These are phyloP conservation scores for Apodemia duryi DNA, from an alignment of 2,888 invertebrate genomes.

Conservation along the genomic window DNA sequence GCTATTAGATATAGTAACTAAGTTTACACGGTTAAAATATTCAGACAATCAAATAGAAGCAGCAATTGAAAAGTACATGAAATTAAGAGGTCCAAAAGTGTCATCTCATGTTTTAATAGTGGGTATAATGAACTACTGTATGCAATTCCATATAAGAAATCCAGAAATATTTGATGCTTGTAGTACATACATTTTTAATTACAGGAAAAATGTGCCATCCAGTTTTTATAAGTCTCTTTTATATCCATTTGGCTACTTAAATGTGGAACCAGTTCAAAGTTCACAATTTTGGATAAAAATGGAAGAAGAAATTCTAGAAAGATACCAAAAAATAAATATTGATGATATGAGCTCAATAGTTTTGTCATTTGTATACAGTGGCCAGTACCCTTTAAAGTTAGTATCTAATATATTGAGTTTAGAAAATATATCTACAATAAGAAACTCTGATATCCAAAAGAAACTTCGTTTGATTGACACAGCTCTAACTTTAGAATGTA, in stretches of 20 bases:
- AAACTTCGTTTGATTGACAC: constrained; percentile 82
- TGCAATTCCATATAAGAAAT: constrained; percentile 79
- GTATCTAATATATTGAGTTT: constrained; percentile 79
- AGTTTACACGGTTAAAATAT: constrained; percentile 75
- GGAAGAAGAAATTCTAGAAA: constrained; percentile 73
- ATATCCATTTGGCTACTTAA: constrained; percentile 80
- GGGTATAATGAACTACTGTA: constrained; percentile 81
- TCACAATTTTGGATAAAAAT: constrained; percentile 77
- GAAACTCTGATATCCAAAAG: constrained; percentile 57
- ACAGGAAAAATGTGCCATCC: constrained; percentile 66
- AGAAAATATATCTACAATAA: constrained; percentile 80
- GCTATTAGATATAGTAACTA: constrained; percentile 72
- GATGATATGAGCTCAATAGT: constrained; percentile 80
- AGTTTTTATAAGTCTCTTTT: constrained; percentile 78
- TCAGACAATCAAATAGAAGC: constrained; percentile 77
- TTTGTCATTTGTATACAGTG: constrained; percentile 81
- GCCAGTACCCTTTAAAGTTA: constrained; percentile 81
- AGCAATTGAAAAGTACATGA: constrained; percentile 81
- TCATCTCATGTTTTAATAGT: constrained; percentile 78
- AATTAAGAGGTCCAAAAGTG: constrained; percentile 66
- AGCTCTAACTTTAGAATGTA: constrained; percentile 81
- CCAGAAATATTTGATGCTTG: constrained; percentile 77
- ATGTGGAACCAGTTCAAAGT: constrained; percentile 72
- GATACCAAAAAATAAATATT: constrained; percentile 77
- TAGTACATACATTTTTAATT: constrained; percentile 75